A percentile compares a stretch with the other conserved stretches of the same genome.
Evolutionary conservation across 2,113 vertebrate genomes (phyloP).

Genomic region (Probosciger aterrimus): DNA sequence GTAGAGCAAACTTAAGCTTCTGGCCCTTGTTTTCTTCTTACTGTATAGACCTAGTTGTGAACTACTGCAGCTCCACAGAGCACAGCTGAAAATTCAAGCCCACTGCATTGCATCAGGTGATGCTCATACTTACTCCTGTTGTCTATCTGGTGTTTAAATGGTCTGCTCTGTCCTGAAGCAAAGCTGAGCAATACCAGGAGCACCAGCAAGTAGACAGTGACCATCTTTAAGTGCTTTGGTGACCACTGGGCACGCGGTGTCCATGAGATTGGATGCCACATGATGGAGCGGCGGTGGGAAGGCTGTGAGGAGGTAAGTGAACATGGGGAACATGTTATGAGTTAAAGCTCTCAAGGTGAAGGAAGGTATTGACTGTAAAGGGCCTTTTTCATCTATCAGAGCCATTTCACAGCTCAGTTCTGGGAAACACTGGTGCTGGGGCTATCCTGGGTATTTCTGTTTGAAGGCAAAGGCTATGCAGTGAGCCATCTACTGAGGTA

Average conservation of each 20-base stretch:
- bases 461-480: neutral
- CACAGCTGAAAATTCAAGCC: neutral
- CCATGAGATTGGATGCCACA: slow-evolving; percentile 44
- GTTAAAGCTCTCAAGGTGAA: neutral
- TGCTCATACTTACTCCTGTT: slow-evolving; percentile 85
- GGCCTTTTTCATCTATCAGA: neutral
- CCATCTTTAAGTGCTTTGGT: slow-evolving; percentile 65
- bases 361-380: rapidly evolving
- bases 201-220: slow-evolving; percentile 70
- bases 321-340: neutral
- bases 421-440: neutral
- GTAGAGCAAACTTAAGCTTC: neutral
- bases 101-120: neutral
- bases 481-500: neutral
- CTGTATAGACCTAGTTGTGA: neutral
- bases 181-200: slow-evolving; percentile 76
- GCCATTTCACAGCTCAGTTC: neutral
- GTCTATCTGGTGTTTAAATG: slow-evolving; percentile 85
- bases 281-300: neutral
- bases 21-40: neutral
- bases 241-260: slow-evolving; percentile 27
- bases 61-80: neutral
- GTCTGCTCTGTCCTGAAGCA: slow-evolving; percentile 74
- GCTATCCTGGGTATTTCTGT: neutral
- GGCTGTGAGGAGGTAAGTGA: slow-evolving; percentile 12